A percentile compares a stretch with the other conserved stretches of the same genome.
Conservation (phyloP, 2,113 vertebrate species). For the Lota lota region DNA sequence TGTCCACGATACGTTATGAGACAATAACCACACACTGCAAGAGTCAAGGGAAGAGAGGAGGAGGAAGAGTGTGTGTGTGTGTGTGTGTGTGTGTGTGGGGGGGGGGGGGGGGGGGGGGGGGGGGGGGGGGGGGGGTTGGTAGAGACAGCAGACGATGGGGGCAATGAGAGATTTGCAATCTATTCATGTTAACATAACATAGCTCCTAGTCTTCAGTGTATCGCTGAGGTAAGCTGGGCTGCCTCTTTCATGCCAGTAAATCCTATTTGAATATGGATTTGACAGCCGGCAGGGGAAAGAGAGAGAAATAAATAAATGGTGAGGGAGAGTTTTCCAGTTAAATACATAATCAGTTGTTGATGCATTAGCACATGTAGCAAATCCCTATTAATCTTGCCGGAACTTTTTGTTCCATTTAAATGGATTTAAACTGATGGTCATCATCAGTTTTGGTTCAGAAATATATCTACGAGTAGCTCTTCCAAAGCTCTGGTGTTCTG, state of each 20-base stretch:
- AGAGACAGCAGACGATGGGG: slow-evolving; percentile 7
- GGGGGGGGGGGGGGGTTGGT: background rate
- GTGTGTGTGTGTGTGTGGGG: no score
- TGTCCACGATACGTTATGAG: slow-evolving; percentile 44
- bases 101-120: background rate
- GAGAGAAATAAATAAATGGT: slow-evolving; percentile 20
- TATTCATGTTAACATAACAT: slow-evolving; percentile 59
- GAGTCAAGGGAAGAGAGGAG: slow-evolving; percentile 25
- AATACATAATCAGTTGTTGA: no score
- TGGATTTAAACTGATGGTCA: no score
- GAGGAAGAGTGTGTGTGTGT: slow-evolving; percentile 8
- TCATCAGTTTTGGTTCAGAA: no score
- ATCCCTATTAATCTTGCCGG: no score
- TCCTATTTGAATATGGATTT: slow-evolving; percentile 52
- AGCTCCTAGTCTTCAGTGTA: slow-evolving; percentile 44
- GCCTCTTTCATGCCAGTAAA: slow-evolving; percentile 51
- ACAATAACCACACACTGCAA: slow-evolving; percentile 36
- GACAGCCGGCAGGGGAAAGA: slow-evolving; percentile 45
- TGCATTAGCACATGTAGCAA: no score
- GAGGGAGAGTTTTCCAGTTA: no score
- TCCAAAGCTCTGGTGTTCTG: no score
- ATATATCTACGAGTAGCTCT: no score
- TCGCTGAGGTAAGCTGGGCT: slow-evolving; percentile 47
- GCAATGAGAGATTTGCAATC: slow-evolving; percentile 48
- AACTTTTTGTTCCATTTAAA: no score